Conservation (phyloP, 2,113 vertebrate species). For the Acinonyx jubatus region DNA sequence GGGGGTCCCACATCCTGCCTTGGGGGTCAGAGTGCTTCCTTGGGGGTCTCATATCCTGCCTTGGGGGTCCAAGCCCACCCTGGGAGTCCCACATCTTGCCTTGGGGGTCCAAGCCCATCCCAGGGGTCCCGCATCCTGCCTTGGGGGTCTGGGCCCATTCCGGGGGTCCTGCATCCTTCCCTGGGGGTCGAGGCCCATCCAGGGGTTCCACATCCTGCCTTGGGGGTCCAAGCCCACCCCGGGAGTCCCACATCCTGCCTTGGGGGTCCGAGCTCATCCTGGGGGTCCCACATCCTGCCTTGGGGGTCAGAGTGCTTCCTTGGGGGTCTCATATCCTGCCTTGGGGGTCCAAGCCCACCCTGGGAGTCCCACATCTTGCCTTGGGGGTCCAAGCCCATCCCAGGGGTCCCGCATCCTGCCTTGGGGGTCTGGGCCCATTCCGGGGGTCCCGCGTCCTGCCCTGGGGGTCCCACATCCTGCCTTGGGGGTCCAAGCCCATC, state of each 20-base stretch:
- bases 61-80: fast-evolving
- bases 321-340: neutral
- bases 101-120: neutral
- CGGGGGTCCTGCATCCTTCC: fast-evolving
- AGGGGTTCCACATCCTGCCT: neutral
- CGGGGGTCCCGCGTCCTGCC: neutral
- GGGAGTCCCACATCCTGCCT: neutral
- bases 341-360: neutral
- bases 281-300: neutral
- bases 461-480: neutral
- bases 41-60: neutral
- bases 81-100: fast-evolving
- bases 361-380: neutral
- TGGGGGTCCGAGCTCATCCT: fast-evolving
- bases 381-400: neutral
- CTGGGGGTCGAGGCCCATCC: fast-evolving
- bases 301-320: neutral
- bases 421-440: too few relatives aligned
- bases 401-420: too few relatives aligned
- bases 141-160: fast-evolving
- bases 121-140: neutral
- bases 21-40: too few relatives aligned
- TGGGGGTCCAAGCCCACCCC: too few relatives aligned
- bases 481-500: fast-evolving
- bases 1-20: too few relatives aligned